Evolutionary conservation across 2,888 invertebrate genomes (phyloP).

Genomic region (Hydropsyche betteni): DNA sequence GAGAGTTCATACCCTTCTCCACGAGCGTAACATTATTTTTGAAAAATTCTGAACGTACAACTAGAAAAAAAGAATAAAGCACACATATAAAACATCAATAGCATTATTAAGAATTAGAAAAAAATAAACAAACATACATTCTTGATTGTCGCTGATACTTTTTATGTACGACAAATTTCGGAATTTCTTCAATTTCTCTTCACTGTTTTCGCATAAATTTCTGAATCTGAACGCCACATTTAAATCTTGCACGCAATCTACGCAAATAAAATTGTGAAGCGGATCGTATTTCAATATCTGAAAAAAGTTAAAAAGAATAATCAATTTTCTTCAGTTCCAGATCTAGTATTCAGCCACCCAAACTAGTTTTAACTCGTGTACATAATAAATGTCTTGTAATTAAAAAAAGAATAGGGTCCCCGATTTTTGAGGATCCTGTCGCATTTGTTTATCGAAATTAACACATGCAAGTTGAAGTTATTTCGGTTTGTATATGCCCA

Average conservation of each 20-base stretch:
- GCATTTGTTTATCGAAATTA: no score
- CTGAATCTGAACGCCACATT: slow-evolving; percentile 52
- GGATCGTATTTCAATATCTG: no score
- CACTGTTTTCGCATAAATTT: slow-evolving; percentile 51
- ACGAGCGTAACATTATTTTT: no score
- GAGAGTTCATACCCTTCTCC: no score
- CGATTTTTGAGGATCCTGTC: no score
- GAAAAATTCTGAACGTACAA: background rate
- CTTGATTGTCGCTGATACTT: background rate
- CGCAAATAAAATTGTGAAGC: slow-evolving; percentile 52
- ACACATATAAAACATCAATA: background rate
- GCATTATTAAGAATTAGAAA: background rate
- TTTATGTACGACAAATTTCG: background rate
- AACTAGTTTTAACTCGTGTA: no score
- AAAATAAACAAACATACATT: background rate
- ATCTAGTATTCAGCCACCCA: no score
- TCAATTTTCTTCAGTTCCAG: background rate
- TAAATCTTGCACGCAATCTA: slow-evolving; percentile 47
- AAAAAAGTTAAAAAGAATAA: no score
- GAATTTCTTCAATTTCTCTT: slow-evolving; percentile 45
- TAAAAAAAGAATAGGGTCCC: no score
- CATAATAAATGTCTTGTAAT: no score
- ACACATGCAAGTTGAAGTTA: no score
- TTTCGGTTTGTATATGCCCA: no score
- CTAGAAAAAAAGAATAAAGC: background rate